Base-by-base conservation (phyloP, 2,113 vertebrate genomes). In the Corvus moneduloides region DNA sequence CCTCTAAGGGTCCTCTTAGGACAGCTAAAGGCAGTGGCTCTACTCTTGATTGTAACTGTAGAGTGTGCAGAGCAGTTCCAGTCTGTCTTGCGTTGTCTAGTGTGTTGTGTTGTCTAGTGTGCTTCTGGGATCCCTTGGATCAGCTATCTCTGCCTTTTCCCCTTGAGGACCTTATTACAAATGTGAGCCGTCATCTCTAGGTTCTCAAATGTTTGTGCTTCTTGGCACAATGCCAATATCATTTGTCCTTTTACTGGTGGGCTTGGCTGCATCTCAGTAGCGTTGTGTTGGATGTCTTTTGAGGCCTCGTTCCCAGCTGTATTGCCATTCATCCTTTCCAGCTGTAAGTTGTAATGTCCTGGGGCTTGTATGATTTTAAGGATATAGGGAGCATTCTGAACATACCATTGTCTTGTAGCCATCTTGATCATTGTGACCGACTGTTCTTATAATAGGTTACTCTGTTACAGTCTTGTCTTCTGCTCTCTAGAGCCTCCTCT, bases 161-260 rank as follows among this genome's bases (percentile, higher is more conserved):
- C 28, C 49, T 54, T 1, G 16, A 41, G 16, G 37, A 21, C 20
- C 11, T 54, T 41, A 72, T 41, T 21, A 3, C 21, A 41, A 32
- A 4, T 1, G 1, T 52, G 13, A 1, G 16, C 28, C 2, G 1
- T 54, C 28, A 41, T 33, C 37, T 72, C 51, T 33, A 33, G 37
- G 7, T 32, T 71, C 49, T 17, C 4, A 2, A 32, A 39, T 3
- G 3, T 54, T 32, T 6, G 13, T 16, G 6, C 28, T 54, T 54
- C 35, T 72, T 2, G 3, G 20, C 11, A 32, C 3, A 1, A 23
- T 23, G 20, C 6, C 2, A 1, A 54, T 41, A 32, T 24, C 0
- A 1, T 72, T 41, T 4, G 2, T 23, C 41, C 49, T 41, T 32
- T 72, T 41, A 54, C 33, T 7, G 5, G 41, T 4, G 7, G 41